Conservation (phyloP, 2,888 invertebrate genomes). For the Spicauda simplicius region DNA sequence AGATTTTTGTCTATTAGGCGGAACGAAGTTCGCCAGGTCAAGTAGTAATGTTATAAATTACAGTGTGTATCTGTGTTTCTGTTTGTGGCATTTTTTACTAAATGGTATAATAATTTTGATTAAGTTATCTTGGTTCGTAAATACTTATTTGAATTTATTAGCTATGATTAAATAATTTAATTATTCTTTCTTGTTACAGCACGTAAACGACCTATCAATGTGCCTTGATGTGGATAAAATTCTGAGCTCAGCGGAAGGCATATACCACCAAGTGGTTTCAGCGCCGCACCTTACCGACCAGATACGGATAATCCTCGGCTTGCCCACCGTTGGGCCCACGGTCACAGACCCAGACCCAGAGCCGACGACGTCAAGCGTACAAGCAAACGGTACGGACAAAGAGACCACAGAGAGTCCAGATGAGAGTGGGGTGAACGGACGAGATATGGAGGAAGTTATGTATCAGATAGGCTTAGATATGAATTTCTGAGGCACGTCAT, state of each 20-base stretch:
- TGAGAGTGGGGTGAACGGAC: constrained; percentile 45
- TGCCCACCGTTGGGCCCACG: constrained; percentile 52
- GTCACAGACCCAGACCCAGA: constrained; percentile 42
- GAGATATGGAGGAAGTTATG: constrained; percentile 83
- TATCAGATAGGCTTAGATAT: constrained; percentile 84
- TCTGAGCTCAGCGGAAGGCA: constrained; percentile 95
- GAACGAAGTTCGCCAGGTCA: too few species aligned
- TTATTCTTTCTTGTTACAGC: constrained; percentile 84
- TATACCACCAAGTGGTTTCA: constrained; percentile 93
- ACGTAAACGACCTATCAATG: constrained; percentile 97
- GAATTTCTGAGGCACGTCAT: constrained; percentile 76
- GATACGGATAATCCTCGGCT: constrained; percentile 89
- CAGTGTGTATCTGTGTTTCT: too few species aligned
- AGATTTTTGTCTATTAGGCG: too few species aligned
- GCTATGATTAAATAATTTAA: too few species aligned
- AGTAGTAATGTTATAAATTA: too few species aligned
- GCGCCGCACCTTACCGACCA: constrained; percentile 89
- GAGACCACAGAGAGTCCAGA: constrained; percentile 37
- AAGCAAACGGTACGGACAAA: constrained; percentile 54
- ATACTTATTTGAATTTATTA: too few species aligned
- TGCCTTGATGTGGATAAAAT: constrained; percentile 93
- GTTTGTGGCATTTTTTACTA: too few species aligned
- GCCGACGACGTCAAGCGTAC: constrained; percentile 40
- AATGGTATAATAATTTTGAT: too few species aligned
- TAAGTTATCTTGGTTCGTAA: too few species aligned